These are phyloP conservation scores for Aphis craccivora DNA, from an alignment of 1,140 invertebrate species.

Conservation along the genomic window DNA sequence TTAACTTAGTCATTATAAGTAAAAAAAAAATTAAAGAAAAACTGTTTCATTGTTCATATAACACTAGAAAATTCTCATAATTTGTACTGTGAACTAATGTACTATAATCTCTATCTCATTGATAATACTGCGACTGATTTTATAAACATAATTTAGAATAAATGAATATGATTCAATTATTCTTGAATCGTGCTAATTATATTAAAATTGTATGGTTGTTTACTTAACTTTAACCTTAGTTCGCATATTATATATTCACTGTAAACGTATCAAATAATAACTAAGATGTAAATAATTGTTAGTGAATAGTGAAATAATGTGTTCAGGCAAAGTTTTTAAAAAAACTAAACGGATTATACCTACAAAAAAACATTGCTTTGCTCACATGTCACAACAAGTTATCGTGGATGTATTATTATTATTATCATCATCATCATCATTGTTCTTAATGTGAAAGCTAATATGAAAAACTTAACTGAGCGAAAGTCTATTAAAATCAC, in stretches of 20 bases:
- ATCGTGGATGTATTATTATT: background rate
- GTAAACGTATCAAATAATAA: background rate
- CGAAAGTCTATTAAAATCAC: background rate
- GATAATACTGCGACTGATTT: slow-evolving; percentile 5
- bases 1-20: background rate
- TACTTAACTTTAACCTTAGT: background rate
- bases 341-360: background rate
- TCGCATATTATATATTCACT: background rate
- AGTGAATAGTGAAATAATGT: background rate
- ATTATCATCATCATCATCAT: background rate
- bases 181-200: background rate
- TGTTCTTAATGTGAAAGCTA: background rate
- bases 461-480: background rate
- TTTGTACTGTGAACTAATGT: background rate
- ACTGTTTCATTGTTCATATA: background rate
- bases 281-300: background rate
- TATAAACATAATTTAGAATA: slow-evolving; percentile 1
- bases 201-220: background rate
- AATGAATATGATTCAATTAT: background rate
- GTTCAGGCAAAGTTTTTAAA: background rate
- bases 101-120: background rate
- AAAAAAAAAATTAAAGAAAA: background rate
- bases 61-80: background rate
- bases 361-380: background rate
- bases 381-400: background rate